Evolutionary conservation across 2,113 vertebrate species (phyloP), one percentile per base, ranked within the genome.

Genomic region (Irena cyanogastra): DNA sequence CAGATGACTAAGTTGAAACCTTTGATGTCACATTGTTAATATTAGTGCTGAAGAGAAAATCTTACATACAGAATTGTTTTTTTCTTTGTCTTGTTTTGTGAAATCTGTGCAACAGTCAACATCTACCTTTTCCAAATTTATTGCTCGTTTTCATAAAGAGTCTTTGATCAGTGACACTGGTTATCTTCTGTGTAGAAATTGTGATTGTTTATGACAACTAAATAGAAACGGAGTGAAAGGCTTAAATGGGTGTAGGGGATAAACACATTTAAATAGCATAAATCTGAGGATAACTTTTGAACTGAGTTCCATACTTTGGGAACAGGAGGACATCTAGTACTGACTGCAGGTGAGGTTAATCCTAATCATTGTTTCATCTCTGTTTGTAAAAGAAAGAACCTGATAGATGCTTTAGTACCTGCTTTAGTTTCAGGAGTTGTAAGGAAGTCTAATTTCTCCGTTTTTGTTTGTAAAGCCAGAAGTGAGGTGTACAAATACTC

Each of bases 291-390:
- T 91, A 44, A 21, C 30, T 13, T 69, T 77, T 66, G 50, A 77
- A 27, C n/a, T 11, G 26, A 61, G 22, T 74, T 93, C 44, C 1
- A 0, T 56, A 27, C 18, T 54, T 89, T 1, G 7, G 49, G 37
- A 91, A 24, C 15, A 27, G 11, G 28, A 83, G 31, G 28, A 69
- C 60, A 60, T 79, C 24, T 68, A 52, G 28, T 78, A 59, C 44
- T 71, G 70, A 21, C 61, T 85, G 31, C 41, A 52, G 35, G 8
- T 60, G 65, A 9, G 26, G 42, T 14, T 44, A 37, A 45, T 28
- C 12, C 2, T 8, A 17, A 18, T 69, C 0, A 0, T 63, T 3
- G 1, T 81, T 89, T 33, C 15, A 39, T 31, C 39, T 50, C 13
- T 17, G 7, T 74, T 22, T 75, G 15, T 41, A 28, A 57, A 83